phyloP scores from a whole-genome alignment of 2,113 vertebrate species.

The Bos javanicus region DNA sequence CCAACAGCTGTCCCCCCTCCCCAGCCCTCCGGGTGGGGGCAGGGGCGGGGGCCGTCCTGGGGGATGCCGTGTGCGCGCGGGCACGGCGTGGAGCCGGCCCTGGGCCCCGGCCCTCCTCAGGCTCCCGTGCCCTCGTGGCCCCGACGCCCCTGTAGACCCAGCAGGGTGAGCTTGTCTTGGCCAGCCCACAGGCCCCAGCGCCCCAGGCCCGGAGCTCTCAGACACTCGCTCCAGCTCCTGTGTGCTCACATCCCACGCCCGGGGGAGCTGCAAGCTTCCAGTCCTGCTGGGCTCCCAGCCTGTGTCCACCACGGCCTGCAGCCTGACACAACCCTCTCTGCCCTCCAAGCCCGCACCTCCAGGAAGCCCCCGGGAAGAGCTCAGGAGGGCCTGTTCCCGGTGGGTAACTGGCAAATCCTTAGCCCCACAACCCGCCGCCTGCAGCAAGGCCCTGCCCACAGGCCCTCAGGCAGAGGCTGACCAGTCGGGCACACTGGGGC shows the following conservation, averaged over 20 bases:
- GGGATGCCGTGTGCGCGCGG: background rate
- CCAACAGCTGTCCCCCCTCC: background rate
- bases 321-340: background rate
- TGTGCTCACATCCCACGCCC: background rate
- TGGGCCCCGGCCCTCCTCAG: slow-evolving; percentile 3
- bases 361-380: background rate
- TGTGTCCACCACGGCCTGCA: background rate
- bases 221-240: background rate
- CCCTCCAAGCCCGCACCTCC: background rate
- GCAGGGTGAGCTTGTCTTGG: slow-evolving; percentile 44
- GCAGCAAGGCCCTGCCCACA: background rate
- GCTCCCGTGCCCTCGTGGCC: background rate
- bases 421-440: background rate
- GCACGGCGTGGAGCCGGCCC: background rate
- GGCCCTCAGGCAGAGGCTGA: background rate
- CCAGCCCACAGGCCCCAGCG: background rate
- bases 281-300: background rate
- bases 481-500: rapidly evolving
- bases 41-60: background rate
- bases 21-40: background rate
- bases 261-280: background rate
- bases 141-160: background rate
- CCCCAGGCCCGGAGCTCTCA: background rate
- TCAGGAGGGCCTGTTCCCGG: background rate
- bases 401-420: background rate